Percentiles rank a stretch among this genome's conserved stretches.
Evolutionary conservation across 2,797 vertebrate genomes (phyloP).

Genomic region (Danionella dracula): DNA sequence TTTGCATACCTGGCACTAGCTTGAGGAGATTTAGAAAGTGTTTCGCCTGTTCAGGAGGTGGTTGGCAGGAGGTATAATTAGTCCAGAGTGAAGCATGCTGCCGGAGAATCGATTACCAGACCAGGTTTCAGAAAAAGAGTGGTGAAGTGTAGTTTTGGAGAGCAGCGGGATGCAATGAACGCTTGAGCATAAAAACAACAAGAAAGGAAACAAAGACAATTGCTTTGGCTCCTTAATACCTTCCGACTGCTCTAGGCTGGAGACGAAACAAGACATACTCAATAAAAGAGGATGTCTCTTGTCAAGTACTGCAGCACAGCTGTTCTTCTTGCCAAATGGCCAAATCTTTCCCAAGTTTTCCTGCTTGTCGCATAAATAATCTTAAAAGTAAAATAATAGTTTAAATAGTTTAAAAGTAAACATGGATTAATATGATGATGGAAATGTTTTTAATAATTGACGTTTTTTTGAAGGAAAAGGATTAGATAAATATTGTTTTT

Average conservation of each 20-base stretch:
- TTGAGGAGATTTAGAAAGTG: constrained; percentile 69
- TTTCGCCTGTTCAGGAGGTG: constrained; percentile 45
- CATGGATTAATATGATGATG: no score
- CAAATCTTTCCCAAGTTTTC: not conserved
- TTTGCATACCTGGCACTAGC: constrained; percentile 57
- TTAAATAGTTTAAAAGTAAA: no score
- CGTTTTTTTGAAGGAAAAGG: no score
- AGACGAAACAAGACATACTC: constrained; percentile 5
- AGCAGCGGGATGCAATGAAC: constrained; percentile 24
- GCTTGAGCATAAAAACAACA: constrained; percentile 14
- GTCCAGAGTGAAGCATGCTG: constrained; percentile 58
- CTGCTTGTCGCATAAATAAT: not conserved
- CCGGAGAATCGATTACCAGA: constrained; percentile 62
- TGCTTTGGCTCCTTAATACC: constrained; percentile 28
- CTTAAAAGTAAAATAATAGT: not conserved
- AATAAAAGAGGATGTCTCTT: not conserved
- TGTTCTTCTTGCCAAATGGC: not conserved
- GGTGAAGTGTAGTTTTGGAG: constrained; percentile 11
- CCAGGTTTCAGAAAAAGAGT: constrained; percentile 23
- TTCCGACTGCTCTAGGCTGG: constrained; percentile 13
- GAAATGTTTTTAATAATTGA: no score
- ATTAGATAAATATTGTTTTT: no score
- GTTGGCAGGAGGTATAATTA: constrained; percentile 58
- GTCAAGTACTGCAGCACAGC: not conserved
- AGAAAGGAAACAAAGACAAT: constrained; percentile 15